phyloP scores from a whole-genome alignment of 2,113 vertebrate species.

The Phaetusa simplex region DNA sequence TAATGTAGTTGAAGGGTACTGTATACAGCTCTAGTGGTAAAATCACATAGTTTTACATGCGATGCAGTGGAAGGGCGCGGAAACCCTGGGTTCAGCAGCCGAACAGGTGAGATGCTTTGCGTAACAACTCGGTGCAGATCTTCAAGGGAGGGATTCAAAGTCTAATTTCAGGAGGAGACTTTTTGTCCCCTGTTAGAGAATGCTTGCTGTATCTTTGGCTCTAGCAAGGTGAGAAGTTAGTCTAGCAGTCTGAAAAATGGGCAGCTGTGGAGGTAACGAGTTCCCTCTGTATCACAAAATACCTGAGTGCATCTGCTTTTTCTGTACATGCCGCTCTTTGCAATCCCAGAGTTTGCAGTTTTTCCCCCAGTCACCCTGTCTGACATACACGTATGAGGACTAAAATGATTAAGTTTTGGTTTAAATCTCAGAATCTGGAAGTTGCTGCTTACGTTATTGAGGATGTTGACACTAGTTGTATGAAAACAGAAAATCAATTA shows the following conservation, averaged over 20 bases:
- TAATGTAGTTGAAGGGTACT: not conserved
- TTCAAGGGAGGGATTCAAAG: not conserved
- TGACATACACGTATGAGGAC: accelerated
- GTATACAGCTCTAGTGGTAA: not conserved
- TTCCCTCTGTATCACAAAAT: not conserved
- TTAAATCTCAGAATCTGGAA: not conserved
- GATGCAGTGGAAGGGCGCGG: not conserved
- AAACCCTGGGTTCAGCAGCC: not conserved
- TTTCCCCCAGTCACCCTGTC: not conserved
- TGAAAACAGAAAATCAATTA: not conserved
- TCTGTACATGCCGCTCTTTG: not conserved
- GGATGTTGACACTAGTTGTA: not conserved
- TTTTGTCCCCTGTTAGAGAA: not conserved
- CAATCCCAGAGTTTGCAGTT: no score
- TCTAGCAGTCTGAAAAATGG: not conserved
- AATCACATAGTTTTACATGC: accelerated
- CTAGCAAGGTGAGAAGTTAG: not conserved
- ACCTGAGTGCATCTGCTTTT: no score
- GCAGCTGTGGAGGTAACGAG: no score
- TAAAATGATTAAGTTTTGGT: not conserved
- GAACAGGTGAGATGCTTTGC: not conserved
- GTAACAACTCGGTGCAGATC: not conserved
- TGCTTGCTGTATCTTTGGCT: not conserved
- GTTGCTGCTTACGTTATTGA: accelerated
- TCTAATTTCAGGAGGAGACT: not conserved